These are phyloP conservation scores for Distichodus sexfasciatus DNA, from an alignment of 2,797 vertebrate genomes.

Conservation along the genomic window DNA sequence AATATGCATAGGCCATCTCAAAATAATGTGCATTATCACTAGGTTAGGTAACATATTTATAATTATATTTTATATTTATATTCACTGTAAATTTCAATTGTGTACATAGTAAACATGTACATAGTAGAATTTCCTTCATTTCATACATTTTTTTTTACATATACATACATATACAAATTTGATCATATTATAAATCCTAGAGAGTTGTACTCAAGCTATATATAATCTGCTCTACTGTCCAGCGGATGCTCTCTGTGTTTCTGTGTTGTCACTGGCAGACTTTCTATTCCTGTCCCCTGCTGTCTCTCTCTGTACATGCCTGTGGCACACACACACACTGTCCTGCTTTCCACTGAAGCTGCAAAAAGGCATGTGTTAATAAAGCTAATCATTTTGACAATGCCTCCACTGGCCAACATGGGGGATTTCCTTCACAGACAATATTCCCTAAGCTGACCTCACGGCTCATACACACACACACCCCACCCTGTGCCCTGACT, in stretches of 20 bases:
- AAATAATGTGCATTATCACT: too few species aligned
- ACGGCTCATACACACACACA: neutral
- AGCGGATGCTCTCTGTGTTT: constrained; percentile 13
- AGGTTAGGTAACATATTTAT: too few species aligned
- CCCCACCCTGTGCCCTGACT: neutral
- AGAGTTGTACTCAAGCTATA: neutral
- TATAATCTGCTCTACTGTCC: neutral
- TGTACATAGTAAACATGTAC: too few species aligned
- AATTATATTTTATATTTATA: too few species aligned
- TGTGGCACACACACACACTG: constrained; percentile 10
- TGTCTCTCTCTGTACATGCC: constrained; percentile 35
- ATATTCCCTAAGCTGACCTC: neutral
- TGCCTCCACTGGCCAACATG: neutral
- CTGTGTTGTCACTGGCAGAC: constrained; percentile 13
- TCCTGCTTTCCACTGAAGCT: constrained; percentile 11
- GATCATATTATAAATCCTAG: neutral
- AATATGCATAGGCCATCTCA: too few species aligned
- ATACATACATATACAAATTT: neutral
- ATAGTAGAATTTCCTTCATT: too few species aligned
- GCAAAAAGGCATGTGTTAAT: neutral
- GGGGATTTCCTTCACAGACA: constrained; percentile 15
- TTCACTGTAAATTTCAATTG: too few species aligned
- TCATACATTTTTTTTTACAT: too few species aligned
- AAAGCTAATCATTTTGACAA: constrained; percentile 38
- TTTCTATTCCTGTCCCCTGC: constrained; percentile 49